Conservation (phyloP, 2,797 vertebrate genomes). For the Anas georgica region DNA sequence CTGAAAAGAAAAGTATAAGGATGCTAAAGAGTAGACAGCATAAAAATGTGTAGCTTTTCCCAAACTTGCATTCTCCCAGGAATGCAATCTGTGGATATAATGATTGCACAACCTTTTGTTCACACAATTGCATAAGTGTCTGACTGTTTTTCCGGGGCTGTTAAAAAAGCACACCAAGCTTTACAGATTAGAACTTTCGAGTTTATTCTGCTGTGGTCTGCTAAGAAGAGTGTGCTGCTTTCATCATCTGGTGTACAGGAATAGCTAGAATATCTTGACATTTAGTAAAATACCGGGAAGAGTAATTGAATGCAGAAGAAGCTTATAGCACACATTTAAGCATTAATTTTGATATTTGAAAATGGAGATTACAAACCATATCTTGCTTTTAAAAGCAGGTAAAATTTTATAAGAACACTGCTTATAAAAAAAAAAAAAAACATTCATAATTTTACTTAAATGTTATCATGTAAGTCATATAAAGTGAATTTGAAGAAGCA, state of each 20-base stretch:
- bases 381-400: neutral
- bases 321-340: neutral
- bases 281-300: neutral
- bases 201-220: neutral
- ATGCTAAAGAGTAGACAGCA: neutral
- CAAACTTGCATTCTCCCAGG: fast-evolving
- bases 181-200: neutral
- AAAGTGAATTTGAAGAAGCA: neutral
- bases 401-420: neutral
- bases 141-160: neutral
- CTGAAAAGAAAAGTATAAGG: neutral
- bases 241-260: neutral
- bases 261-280: neutral
- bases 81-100: neutral
- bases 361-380: neutral
- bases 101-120: neutral
- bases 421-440: neutral
- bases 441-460: neutral
- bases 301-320: neutral
- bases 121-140: neutral
- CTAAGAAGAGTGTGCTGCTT: neutral
- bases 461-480: neutral
- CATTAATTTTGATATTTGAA: neutral
- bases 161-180: neutral
- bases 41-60: neutral